Conservation (phyloP, 2,888 invertebrate species). For the Piscicola geometra region DNA sequence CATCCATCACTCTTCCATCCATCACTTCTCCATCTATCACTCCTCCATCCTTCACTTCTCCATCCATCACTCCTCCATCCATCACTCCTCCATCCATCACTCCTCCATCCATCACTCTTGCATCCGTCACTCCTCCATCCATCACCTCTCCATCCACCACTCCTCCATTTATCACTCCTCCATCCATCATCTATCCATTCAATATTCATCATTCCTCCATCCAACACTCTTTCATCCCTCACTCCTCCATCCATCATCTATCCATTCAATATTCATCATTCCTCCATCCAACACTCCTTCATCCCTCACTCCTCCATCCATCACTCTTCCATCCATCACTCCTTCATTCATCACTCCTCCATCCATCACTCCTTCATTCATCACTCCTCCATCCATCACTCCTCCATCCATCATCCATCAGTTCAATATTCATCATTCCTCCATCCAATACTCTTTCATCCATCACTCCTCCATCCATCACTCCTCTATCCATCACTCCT, state of each 20-base stretch:
- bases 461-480: too few species aligned
- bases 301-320: not conserved
- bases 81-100: not conserved
- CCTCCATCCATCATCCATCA: not conserved
- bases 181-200: not conserved
- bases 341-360: not conserved
- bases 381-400: not conserved
- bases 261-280: too few species aligned
- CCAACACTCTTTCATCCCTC: not conserved
- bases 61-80: not conserved
- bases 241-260: not conserved
- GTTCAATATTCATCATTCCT: too few species aligned
- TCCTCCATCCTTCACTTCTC: constrained; percentile 17
- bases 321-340: not conserved
- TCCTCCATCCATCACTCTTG: not conserved
- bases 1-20: not conserved
- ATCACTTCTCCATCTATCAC: not conserved
- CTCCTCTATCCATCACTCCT: too few species aligned
- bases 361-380: not conserved
- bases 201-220: not conserved
- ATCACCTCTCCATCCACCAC: not conserved
- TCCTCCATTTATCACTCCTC: constrained; percentile 3
- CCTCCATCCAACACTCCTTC: too few species aligned
- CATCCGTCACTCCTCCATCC: not conserved
- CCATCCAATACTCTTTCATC: too few species aligned